Base-by-base conservation (phyloP, 2,113 vertebrate genomes). In the Austrofundulus limnaeus region DNA sequence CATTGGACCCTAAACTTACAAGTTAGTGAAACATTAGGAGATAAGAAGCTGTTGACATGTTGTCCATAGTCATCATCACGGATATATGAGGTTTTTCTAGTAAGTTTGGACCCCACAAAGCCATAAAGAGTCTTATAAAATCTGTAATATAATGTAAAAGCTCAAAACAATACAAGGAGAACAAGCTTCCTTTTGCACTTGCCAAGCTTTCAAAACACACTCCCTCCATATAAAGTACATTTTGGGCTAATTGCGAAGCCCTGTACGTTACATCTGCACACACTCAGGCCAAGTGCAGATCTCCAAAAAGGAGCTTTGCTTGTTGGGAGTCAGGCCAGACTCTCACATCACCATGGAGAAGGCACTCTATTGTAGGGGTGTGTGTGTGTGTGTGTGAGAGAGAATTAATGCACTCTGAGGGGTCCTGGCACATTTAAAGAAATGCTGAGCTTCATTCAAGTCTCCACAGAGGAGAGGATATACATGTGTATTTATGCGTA, bases 321-420 rank as follows among this genome's bases (percentile, higher is more conserved):
- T 58, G 75, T 74, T 87, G 70, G 82, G 75, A 77, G 77, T 72
- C 67, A 64, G 75, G 61, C 73, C 84, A 78, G 57, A n/a, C 54
- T 64, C 72, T 61, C 70, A 37, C 61, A 61, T 93, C 78, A 53
- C 89, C 87, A 90, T 91, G 84, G 90, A 73, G 78, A 91, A 53
- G 61, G 70, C 49, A 67, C 75, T 85, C 82, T 78, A 84, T 84
- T 87, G 83, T 78, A 41, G 78, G 31, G 61, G 34, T 23, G n/a
- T n/a, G n/a, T n/a, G n/a, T n/a, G n/a, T n/a, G n/a, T n/a, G n/a
- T n/a, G n/a, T n/a, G n/a, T n/a, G n/a, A n/a, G n/a, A n/a, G 65
- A 86, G 82, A 84, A 82, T 70, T 59, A 78, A 73, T 80, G 85
- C 79, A 58, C 37, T 84, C 89, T 85, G 82, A 89, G 77, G 69